Conservation (phyloP, 2,113 vertebrate species). For the Triplophysa rosa region DNA sequence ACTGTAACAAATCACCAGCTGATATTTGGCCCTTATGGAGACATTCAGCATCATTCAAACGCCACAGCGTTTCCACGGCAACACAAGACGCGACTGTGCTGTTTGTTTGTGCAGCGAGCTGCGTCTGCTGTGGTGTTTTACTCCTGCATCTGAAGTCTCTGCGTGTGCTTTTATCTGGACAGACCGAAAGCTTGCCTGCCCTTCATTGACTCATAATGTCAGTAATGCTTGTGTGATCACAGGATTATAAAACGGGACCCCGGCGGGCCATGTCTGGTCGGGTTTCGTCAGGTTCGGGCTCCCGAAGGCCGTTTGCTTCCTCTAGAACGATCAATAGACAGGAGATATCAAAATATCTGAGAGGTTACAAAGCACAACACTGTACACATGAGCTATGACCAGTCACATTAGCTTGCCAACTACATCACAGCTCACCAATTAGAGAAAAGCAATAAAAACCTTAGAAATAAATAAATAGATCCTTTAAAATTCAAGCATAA, state of each 20-base stretch:
- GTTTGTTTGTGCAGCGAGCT: not conserved
- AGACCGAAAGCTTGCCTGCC: too few species aligned
- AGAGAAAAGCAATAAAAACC: conserved; percentile 50
- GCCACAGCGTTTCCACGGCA: too few species aligned
- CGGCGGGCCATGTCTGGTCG: not conserved
- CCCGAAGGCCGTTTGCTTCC: conserved; percentile 38
- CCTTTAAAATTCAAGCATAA: conserved; percentile 58
- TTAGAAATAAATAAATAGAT: conserved; percentile 53
- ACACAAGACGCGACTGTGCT: not conserved
- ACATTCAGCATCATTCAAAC: not conserved
- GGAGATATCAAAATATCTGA: conserved; percentile 49
- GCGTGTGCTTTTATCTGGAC: too few species aligned
- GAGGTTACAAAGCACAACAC: conserved; percentile 47
- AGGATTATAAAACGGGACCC: not conserved
- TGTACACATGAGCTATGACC: conserved; percentile 51
- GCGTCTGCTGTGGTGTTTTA: not conserved
- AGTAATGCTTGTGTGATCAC: not conserved
- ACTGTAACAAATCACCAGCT: not conserved
- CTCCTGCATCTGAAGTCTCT: too few species aligned
- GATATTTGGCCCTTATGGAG: not conserved
- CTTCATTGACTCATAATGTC: not conserved
- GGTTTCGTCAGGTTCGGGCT: not conserved
- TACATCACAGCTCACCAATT: conserved; percentile 55
- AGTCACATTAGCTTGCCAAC: conserved; percentile 57
- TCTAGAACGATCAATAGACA: conserved; percentile 50